These are phyloP conservation scores for Pangasius mekongensis DNA, from an alignment of 2,797 vertebrate genomes.

Conservation along the genomic window DNA sequence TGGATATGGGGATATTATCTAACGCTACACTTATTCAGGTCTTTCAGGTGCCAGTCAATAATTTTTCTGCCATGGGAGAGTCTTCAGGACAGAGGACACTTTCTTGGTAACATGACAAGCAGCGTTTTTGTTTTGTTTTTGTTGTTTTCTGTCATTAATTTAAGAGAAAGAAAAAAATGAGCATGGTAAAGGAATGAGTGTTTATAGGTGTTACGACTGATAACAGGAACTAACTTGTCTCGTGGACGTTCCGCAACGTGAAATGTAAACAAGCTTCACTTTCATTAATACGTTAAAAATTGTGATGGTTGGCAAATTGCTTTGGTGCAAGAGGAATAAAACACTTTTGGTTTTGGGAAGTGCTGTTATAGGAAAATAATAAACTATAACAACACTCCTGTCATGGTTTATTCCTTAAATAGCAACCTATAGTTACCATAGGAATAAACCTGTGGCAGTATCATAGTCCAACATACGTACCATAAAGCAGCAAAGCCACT, in stretches of 20 bases:
- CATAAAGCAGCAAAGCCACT: neutral
- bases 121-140: neutral
- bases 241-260: neutral
- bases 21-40: neutral
- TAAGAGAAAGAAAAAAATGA: neutral
- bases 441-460: neutral
- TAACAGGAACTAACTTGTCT: neutral
- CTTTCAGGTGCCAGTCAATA: neutral
- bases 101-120: neutral
- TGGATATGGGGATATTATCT: neutral
- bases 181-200: neutral
- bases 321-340: neutral
- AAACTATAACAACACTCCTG: neutral
- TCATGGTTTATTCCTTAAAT: neutral
- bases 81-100: neutral
- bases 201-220: neutral
- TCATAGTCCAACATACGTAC: neutral
- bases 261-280: neutral
- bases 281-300: neutral
- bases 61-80: neutral
- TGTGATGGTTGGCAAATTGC: neutral
- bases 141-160: neutral
- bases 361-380: neutral
- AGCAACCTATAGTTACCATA: neutral
- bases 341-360: neutral